A percentile compares a stretch with the other conserved stretches of the same genome.
Conservation (phyloP, 1,140 invertebrate species). For the Laupala kohalensis region DNA sequence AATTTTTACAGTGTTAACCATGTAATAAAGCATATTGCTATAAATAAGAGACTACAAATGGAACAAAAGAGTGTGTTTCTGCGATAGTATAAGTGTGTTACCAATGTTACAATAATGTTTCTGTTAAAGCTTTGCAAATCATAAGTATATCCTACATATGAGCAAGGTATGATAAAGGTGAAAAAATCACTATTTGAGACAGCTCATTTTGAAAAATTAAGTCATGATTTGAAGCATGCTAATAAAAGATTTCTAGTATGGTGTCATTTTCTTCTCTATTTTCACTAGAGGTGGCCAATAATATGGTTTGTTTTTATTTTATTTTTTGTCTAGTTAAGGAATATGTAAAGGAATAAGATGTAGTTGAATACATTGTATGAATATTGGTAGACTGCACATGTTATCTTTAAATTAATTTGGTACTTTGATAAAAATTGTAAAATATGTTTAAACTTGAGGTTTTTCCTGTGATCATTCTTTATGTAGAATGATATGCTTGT, state of each 20-base stretch:
- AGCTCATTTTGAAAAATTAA: not conserved
- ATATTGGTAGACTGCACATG: not conserved
- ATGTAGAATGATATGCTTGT: not conserved
- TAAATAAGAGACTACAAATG: not conserved
- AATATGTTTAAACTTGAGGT: not conserved
- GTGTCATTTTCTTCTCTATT: not conserved
- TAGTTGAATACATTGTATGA: not conserved
- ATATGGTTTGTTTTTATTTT: not conserved
- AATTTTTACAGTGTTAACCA: not conserved
- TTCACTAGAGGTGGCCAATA: not conserved
- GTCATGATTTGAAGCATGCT: not conserved
- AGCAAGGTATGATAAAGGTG: not conserved
- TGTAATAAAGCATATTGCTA: not conserved
- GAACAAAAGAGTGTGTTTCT: not conserved
- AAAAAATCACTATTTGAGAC: not conserved
- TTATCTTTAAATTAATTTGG: not conserved
- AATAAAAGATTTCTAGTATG: not conserved
- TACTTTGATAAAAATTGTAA: not conserved
- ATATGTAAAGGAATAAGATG: not conserved
- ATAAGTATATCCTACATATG: not conserved
- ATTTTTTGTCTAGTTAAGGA: not conserved
- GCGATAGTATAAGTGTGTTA: not conserved
- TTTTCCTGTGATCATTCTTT: not conserved
- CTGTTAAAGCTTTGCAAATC: not conserved
- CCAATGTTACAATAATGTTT: not conserved